Base-by-base conservation (phyloP, 2,113 vertebrate species). In the Lonchura striata region DNA sequence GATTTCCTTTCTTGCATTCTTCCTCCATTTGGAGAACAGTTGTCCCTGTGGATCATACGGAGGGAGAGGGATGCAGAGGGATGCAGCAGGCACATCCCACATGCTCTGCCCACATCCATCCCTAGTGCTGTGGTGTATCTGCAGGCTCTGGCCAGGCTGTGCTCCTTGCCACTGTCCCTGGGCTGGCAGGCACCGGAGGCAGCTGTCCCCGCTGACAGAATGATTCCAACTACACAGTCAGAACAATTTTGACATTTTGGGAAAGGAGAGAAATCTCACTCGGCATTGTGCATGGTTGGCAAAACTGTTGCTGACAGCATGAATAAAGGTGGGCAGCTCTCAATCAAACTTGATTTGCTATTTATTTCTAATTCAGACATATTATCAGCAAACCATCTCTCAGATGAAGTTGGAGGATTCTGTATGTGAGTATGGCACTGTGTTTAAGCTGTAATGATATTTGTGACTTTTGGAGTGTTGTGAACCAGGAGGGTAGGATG, bases 301-400 rank as follows among this genome's bases (percentile, higher is more conserved):
- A 96, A 80, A 97, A 98, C 86, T 90, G 81, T 63, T 70, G 50
- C 96, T 98, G 98, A 95, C 95, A 97, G 89, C 82, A 92, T 86
- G 79, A 94, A 97, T 98, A 86, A 92, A 96, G 95, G 94, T 96
- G 61, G 71, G 80, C 1, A 8, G 71, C 56, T 94, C 81, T 95
- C 97, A 54, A 50, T 89, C 86, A 61, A n/a, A 79, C 88, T 76
- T 59, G 75, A 53, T 75, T 77, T 71, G 46, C 75, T 92, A 20
- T 82, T 95, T 87, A 13, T 84, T 96, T 96, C 79, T 94, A 35
- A 79, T 57, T n/a, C 15, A 23, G 66, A 33, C 60, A 54, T 75
- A 46, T 31, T 86, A 64, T 59, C 57, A 82, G 37, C 72, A 66
- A 76, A 16, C n/a, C 21, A 18, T 57, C 86, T 82, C 53, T 88